Evolutionary conservation across 2,113 vertebrate genomes (phyloP), one percentile per base, ranked within the genome.

Genomic region (Pardalotus punctatus): DNA sequence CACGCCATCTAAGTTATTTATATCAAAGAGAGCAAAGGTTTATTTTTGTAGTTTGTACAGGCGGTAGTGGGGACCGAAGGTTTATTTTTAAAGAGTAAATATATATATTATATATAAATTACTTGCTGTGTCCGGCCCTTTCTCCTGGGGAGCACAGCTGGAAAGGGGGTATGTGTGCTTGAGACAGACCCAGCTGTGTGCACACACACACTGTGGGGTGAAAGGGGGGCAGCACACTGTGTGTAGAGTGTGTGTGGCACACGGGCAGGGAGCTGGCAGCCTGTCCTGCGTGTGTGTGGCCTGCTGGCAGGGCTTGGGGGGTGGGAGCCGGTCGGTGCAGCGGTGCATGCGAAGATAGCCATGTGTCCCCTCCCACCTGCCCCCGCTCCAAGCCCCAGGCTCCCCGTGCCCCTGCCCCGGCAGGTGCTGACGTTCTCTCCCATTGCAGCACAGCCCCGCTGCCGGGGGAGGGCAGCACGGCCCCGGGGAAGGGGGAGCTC

Each of bases 1-100:
- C 83, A 95, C 90, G 94, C 85, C 96, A 92, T 71, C 85, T 96
- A 96, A 96, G 88, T 96, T 96, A 96, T 96, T 96, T 96, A 96
- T 96, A 96, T 96, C 93, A 96, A 96, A 96, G 93, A 96, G 96
- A 96, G 94, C 93, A 96, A 96, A 96, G 96, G 96, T 96, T 96
- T 96, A 96, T 96, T 96, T 96, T 96, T 96, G 96, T 96, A 96
- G 96, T 94, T 94, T 94, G 96, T 96, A 96, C 94, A 94, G 94
- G 77, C 78, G 90, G 96, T 96, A 96, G 96, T 96, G 96, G 96
- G 94, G 93, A 94, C 90, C 0, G 94, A 94, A 96, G 96, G 96
- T 96, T 95, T 96, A 96, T 96, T 96, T 96, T 96, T 96, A 95
- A 95, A 95, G 96, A 96, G 94, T 95, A 96, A 96, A 96, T 95